Conservation (phyloP, 2,113 vertebrate species). For the Ochotona curzoniae region DNA sequence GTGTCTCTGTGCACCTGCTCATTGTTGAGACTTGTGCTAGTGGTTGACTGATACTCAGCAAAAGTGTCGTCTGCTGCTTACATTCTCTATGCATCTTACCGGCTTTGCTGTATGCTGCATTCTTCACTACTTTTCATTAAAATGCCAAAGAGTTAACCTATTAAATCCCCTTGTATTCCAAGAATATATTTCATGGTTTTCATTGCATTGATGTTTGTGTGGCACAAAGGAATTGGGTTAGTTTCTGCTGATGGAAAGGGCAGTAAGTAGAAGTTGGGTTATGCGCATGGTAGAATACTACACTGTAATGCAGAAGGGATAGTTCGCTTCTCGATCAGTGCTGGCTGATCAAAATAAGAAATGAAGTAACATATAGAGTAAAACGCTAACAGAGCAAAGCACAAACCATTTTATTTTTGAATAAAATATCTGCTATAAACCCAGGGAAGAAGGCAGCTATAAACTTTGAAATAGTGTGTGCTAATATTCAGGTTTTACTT, state of each 20-base stretch:
- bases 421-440: background rate
- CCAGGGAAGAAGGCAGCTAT: background rate
- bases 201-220: background rate
- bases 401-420: background rate
- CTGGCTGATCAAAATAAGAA: background rate
- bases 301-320: background rate
- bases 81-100: background rate
- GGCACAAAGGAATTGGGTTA: background rate
- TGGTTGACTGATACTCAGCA: background rate
- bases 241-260: background rate
- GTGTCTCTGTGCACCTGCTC: too few species aligned
- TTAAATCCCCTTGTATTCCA: background rate
- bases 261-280: too few species aligned
- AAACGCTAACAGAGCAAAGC: background rate
- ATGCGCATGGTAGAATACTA: background rate
- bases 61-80: fast-evolving
- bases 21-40: background rate
- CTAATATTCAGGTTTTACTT: background rate
- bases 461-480: background rate
- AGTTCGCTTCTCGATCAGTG: background rate
- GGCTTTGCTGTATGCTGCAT: background rate
- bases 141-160: background rate
- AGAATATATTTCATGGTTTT: background rate
- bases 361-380: background rate
- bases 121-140: background rate